Percentiles rank a stretch among this genome's conserved stretches.
phyloP scores from a whole-genome alignment of 2,888 invertebrate species.

The Plebejus melissa region DNA sequence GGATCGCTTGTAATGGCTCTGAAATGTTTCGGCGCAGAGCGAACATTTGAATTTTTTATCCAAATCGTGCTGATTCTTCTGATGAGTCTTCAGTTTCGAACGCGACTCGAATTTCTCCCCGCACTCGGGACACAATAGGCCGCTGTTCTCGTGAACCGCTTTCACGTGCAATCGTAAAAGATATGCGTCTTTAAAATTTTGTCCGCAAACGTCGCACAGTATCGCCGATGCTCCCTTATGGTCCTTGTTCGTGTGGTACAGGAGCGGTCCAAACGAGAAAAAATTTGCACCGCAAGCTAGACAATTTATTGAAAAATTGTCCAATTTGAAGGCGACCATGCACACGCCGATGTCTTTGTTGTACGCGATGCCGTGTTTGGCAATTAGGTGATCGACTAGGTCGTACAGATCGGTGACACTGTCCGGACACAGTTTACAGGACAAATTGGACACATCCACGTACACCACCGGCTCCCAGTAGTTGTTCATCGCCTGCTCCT shows the following conservation, averaged over 20 bases:
- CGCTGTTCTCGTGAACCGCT: slow-evolving; percentile 59
- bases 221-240: slow-evolving; percentile 67
- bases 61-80: slow-evolving; percentile 60
- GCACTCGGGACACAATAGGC: slow-evolving; percentile 61
- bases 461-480: slow-evolving; percentile 70
- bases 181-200: slow-evolving; percentile 62
- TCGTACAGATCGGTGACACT: slow-evolving; percentile 56
- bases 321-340: slow-evolving; percentile 66
- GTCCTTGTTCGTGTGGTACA: slow-evolving; percentile 68
- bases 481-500: slow-evolving; percentile 62
- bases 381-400: slow-evolving; percentile 60
- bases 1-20: slow-evolving; percentile 63
- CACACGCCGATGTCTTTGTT: slow-evolving; percentile 66
- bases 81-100: slow-evolving; percentile 72
- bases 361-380: slow-evolving; percentile 53
- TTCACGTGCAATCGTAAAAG: slow-evolving; percentile 59
- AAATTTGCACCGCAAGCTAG: slow-evolving; percentile 60
- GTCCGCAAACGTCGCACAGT: slow-evolving; percentile 66
- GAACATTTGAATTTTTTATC: slow-evolving; percentile 76
- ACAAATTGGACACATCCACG: slow-evolving; percentile 56
- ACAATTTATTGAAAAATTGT: slow-evolving; percentile 58
- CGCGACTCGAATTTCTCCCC: slow-evolving; percentile 70
- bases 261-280: slow-evolving; percentile 63
- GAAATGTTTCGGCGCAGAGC: slow-evolving; percentile 60
- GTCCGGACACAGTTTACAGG: slow-evolving; percentile 59